These are phyloP conservation scores for western clawed frog (Xenopus tropicalis) DNA, from an alignment of 2,113 vertebrate genomes.

Conservation along the genomic window UCB_Xtro_10.0 CM004444.2:42592501-42593000, in stretches of 20 bases:
- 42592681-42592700: slow-evolving; percentile 15
- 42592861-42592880: background rate
- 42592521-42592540: too few species aligned
- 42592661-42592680: slow-evolving; percentile 39
- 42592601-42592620: background rate
- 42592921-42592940: background rate
- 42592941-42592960: slow-evolving; percentile 15
- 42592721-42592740: background rate
- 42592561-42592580: too few species aligned
- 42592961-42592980: slow-evolving; percentile 37
- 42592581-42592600: too few species aligned
- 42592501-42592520: too few species aligned
- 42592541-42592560: too few species aligned
- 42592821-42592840: slow-evolving; percentile 6
- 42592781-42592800: background rate
- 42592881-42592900: slow-evolving; percentile 11
- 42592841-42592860: slow-evolving; percentile 8
- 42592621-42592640: background rate
- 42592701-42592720: slow-evolving; percentile 38
- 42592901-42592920: slow-evolving; percentile 1
- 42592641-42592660: background rate
- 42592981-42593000: slow-evolving; percentile 79
- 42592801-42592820: background rate
- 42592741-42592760: slow-evolving; percentile 11
- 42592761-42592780: background rate